Conservation (phyloP, 2,888 invertebrate species). For the Parapristionchus giblindavisi region DNA sequence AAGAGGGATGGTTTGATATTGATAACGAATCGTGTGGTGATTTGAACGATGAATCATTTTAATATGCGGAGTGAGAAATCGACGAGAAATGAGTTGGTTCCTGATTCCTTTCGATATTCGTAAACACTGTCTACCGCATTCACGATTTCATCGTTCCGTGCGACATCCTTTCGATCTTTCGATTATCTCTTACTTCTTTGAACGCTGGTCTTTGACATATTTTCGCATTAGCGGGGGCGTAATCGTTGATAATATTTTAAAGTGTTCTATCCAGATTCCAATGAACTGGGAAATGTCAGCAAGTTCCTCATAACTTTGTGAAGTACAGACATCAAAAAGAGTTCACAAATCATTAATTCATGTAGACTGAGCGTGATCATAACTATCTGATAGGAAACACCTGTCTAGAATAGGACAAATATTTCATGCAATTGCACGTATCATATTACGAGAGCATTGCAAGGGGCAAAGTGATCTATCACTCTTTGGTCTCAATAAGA, state of each 20-base stretch:
- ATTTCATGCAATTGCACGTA: no score
- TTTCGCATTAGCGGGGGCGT: background rate
- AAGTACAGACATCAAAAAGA: no score
- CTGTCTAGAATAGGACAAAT: no score
- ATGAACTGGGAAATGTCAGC: no score
- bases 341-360: no score
- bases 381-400: no score
- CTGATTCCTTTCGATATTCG: background rate
- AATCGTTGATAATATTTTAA: background rate
- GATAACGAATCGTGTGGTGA: background rate
- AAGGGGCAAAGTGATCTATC: no score
- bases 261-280: no score
- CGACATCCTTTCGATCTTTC: background rate
- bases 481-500: no score
- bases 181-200: background rate
- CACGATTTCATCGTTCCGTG: background rate
- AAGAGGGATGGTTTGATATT: background rate
- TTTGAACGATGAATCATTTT: background rate
- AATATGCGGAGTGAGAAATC: background rate
- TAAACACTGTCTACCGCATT: background rate
- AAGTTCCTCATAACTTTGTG: no score
- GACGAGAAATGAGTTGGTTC: background rate
- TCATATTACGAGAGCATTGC: no score
- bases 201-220: background rate
- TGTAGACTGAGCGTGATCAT: no score